Evolutionary conservation across 1,140 invertebrate genomes (phyloP).

Genomic region (Zaprionus taronus): DNA sequence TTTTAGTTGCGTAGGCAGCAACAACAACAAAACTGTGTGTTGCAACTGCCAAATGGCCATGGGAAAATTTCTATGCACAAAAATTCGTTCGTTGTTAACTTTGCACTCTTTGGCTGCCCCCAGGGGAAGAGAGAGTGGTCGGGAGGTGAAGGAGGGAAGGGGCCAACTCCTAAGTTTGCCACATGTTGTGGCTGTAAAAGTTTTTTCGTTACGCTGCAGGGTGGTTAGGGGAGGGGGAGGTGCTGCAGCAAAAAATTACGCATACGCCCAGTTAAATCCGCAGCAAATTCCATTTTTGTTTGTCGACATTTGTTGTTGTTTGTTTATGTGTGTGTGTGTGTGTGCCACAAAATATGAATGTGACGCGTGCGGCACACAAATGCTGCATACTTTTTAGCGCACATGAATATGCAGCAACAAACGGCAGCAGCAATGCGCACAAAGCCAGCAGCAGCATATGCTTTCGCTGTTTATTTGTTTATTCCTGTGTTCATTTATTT

Average conservation of each 20-base stretch:
- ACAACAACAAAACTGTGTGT: slow-evolving; percentile 2
- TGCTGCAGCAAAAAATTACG: slow-evolving; percentile 51
- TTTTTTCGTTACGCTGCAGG: slow-evolving; percentile 31
- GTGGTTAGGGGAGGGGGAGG: not conserved
- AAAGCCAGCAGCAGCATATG: slow-evolving; percentile 25
- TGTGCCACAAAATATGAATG: slow-evolving; percentile 14
- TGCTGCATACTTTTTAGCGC: slow-evolving; percentile 45
- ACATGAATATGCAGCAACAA: slow-evolving; percentile 38
- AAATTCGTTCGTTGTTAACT: slow-evolving; percentile 22
- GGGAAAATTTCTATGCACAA: slow-evolving; percentile 60
- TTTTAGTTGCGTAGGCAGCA: slow-evolving; percentile 46
- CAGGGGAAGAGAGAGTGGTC: not conserved
- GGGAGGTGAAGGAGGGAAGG: not conserved
- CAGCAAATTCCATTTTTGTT: slow-evolving; percentile 34
- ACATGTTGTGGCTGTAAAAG: slow-evolving; percentile 67
- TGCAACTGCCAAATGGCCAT: slow-evolving; percentile 60
- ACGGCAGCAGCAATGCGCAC: slow-evolving; percentile 20
- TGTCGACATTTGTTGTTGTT: slow-evolving; percentile 40
- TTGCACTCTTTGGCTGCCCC: slow-evolving; percentile 34
- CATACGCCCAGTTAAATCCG: slow-evolving; percentile 55
- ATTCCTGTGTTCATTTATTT: slow-evolving; percentile 9
- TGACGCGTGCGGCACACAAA: slow-evolving; percentile 28
- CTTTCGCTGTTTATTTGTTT: slow-evolving; percentile 49
- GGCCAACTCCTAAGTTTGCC: slow-evolving; percentile 55
- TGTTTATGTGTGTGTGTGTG: slow-evolving; percentile 18